A percentile compares a stretch with the other conserved stretches of the same genome.
Conservation (phyloP, 2,113 vertebrate genomes). For the Gambusia affinis region DNA sequence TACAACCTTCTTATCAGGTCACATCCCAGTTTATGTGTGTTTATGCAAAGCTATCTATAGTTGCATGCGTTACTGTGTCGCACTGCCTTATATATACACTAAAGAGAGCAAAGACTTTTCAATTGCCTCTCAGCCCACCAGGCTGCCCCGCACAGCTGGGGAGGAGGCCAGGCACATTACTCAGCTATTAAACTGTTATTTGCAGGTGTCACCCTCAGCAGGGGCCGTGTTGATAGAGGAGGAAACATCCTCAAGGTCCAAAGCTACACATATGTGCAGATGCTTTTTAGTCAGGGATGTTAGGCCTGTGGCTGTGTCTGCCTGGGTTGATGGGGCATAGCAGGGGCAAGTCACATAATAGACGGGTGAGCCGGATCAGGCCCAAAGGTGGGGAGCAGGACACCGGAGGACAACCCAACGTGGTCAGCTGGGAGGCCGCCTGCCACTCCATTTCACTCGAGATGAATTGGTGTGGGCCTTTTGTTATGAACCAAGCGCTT, state of each 20-base stretch:
- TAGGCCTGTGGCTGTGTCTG: constrained; percentile 13
- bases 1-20: constrained; percentile 42
- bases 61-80: constrained; percentile 21
- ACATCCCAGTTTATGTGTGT: neutral
- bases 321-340: constrained; percentile 19
- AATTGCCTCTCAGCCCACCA: constrained; percentile 44
- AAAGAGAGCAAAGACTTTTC: constrained; percentile 44
- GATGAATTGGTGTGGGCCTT: constrained; percentile 41
- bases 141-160: constrained; percentile 57
- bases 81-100: constrained; percentile 13
- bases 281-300: constrained; percentile 33
- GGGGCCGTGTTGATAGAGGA: constrained; percentile 57
- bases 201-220: constrained; percentile 75
- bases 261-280: constrained; percentile 22
- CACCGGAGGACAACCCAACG: constrained; percentile 37
- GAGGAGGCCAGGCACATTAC: constrained; percentile 65
- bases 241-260: constrained; percentile 57
- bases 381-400: constrained; percentile 37
- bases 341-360: constrained; percentile 3
- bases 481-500: neutral
- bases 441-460: constrained; percentile 53
- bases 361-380: constrained; percentile 33
- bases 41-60: constrained; percentile 5
- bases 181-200: constrained; percentile 76
- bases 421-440: constrained; percentile 39